Percentiles rank a stretch among this genome's conserved stretches.
Evolutionary conservation across 2,888 invertebrate species (phyloP).

Genomic region (Athalia circularis): DNA sequence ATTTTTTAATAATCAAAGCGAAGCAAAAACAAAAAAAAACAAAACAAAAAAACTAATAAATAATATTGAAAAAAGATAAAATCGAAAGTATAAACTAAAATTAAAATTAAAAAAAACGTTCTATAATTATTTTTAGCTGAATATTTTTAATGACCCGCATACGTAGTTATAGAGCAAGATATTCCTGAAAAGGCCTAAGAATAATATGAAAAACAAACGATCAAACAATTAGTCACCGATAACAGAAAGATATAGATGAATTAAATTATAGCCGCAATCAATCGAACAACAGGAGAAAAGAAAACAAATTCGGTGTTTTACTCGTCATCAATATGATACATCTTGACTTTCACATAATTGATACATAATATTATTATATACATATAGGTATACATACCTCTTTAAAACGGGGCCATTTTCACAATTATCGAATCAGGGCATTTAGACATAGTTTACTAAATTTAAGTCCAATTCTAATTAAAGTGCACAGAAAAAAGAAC

Average conservation of each 20-base stretch:
- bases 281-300: neutral
- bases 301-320: neutral
- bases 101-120: constrained; percentile 23
- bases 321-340: constrained; percentile 10
- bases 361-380: too few relatives aligned
- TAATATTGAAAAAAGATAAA: neutral
- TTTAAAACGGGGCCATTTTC: too few relatives aligned
- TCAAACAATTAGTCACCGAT: constrained; percentile 3
- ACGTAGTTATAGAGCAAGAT: constrained; percentile 5
- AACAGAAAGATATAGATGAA: neutral
- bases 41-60: neutral
- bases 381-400: too few relatives aligned
- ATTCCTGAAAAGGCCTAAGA: constrained; percentile 19
- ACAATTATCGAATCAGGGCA: too few relatives aligned
- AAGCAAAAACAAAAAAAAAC: constrained; percentile 5
- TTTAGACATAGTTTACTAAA: too few relatives aligned
- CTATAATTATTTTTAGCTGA: constrained; percentile 47
- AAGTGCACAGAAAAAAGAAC: too few relatives aligned
- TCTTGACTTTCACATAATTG: neutral
- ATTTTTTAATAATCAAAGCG: constrained; percentile 22
- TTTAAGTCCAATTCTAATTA: too few relatives aligned
- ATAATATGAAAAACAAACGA: neutral
- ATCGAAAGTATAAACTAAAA: constrained; percentile 32
- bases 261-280: neutral
- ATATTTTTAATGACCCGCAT: constrained; percentile 26